Conservation (phyloP, 2,888 invertebrate species). For the Yponomeuta evonymella region DNA sequence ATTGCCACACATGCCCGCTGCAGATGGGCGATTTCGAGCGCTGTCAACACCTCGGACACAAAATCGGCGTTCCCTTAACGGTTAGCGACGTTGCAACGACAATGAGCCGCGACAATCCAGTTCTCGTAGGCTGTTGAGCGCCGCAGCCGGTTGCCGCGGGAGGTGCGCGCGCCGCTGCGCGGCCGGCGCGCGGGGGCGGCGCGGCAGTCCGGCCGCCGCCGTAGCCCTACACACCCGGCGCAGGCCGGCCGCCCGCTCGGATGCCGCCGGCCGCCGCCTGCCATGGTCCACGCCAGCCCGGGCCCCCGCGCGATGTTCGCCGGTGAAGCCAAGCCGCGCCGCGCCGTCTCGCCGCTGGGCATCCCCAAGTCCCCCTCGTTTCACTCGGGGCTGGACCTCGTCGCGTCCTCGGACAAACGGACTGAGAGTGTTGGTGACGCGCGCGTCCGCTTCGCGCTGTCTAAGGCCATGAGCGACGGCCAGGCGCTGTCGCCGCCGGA, state of each 20-base stretch:
- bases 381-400: conserved; percentile 89
- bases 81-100: no score
- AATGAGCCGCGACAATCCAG: no score
- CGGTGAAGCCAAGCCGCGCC: conserved; percentile 70
- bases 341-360: conserved; percentile 79
- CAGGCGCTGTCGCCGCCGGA: conserved; percentile 64
- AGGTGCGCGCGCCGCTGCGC: conserved; percentile 38
- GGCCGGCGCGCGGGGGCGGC: conserved; percentile 26
- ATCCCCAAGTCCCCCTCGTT: conserved; percentile 92
- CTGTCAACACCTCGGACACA: no score
- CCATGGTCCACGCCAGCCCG: conserved; percentile 76
- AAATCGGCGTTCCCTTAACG: no score
- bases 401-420: conserved; percentile 78
- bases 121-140: no score
- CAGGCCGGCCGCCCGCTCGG: conserved; percentile 60
- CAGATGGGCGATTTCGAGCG: no score
- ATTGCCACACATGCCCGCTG: no score
- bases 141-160: neutral
- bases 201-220: conserved; percentile 64
- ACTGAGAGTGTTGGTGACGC: conserved; percentile 63
- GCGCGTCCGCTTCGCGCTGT: conserved; percentile 53
- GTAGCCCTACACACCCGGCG: conserved; percentile 43
- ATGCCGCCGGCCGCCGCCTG: conserved; percentile 74
- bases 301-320: conserved; percentile 72
- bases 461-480: conserved; percentile 50